A percentile compares a stretch with the other conserved stretches of the same genome.
Conservation (phyloP, 2,888 invertebrate genomes). For the Pyrochroa serraticornis region DNA sequence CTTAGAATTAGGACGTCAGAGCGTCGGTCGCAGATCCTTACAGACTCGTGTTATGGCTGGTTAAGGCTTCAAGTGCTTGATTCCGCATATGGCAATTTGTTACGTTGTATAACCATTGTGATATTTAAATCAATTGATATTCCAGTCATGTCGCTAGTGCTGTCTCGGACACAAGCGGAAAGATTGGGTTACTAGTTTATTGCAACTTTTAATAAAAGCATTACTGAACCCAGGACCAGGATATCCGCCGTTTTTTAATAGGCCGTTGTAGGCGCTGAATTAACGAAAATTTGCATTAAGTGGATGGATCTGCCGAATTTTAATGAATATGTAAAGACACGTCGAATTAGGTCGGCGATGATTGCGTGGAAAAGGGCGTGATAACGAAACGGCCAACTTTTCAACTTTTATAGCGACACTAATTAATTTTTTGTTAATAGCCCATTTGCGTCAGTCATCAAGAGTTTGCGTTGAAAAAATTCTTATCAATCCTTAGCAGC, state of each 20-base stretch:
- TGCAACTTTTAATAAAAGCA: constrained; percentile 26
- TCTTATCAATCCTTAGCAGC: constrained; percentile 38
- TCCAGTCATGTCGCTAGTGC: constrained; percentile 18
- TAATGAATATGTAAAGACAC: no score
- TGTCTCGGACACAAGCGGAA: constrained; percentile 27
- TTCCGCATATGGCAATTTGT: constrained; percentile 1
- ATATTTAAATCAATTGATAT: constrained; percentile 24
- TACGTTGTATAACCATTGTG: neutral
- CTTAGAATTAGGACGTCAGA: no score
- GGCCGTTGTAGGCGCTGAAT: constrained; percentile 13
- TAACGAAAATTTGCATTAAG: constrained; percentile 18
- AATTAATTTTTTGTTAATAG: no score
- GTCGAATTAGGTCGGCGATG: no score
- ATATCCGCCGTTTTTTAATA: constrained; percentile 25
- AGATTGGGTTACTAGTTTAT: constrained; percentile 26
- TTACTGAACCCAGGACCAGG: constrained; percentile 14
- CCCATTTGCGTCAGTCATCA: neutral
- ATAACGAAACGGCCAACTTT: no score
- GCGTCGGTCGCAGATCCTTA: no score
- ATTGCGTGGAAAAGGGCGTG: neutral
- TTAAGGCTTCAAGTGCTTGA: no score
- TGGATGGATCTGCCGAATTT: neutral
- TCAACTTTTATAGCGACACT: neutral
- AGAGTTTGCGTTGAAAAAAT: constrained; percentile 28
- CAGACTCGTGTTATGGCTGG: no score